Evolutionary conservation across 2,113 vertebrate species (phyloP).

Genomic region (Pteropus alecto): DNA sequence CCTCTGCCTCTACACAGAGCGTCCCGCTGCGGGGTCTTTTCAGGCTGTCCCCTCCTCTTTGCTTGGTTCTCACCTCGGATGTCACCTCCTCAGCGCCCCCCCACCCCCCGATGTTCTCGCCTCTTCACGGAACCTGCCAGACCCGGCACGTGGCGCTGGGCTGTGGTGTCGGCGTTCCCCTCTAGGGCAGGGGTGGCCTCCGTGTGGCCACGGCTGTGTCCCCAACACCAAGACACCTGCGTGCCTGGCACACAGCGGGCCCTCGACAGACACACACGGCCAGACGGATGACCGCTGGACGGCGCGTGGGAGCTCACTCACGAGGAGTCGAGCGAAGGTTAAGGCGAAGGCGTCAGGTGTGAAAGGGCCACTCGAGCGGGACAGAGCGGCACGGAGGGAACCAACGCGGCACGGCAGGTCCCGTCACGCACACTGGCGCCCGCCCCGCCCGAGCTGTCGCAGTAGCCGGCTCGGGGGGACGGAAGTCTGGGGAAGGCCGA

Average conservation of each 20-base stretch:
- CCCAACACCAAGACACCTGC: background rate
- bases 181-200: background rate
- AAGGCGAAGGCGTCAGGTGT: background rate
- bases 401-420: background rate
- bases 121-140: background rate
- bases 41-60: background rate
- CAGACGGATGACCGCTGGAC: background rate
- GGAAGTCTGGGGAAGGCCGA: background rate
- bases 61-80: background rate
- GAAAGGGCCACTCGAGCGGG: background rate
- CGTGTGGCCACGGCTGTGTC: background rate
- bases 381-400: background rate
- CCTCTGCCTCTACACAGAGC: background rate
- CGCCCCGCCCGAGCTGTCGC: accelerated
- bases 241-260: background rate
- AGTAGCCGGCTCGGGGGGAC: background rate
- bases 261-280: background rate
- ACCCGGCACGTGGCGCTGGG: no score
- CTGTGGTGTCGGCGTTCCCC: no score
- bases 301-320: accelerated
- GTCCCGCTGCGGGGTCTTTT: background rate
- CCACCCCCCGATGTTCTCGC: background rate
- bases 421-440: no score
- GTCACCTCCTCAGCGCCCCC: background rate
- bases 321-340: background rate